A percentile compares a stretch with the other conserved stretches of the same genome.
These are phyloP conservation scores for Epinotia ramella DNA, from an alignment of 2,888 invertebrate genomes.

Conservation along the genomic window DNA sequence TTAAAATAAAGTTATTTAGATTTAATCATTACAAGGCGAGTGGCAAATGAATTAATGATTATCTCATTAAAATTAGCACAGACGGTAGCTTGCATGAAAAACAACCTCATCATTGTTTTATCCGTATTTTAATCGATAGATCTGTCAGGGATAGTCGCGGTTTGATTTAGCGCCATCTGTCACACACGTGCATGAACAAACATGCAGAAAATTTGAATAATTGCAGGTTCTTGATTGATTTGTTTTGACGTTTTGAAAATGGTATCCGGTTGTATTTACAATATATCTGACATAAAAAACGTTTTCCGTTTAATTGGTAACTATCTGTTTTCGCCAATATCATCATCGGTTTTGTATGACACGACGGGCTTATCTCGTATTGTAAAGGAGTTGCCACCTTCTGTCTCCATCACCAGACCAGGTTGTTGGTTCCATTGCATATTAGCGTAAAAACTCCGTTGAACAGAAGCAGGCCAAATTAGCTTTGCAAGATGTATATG, in stretches of 20 bases:
- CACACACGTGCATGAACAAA: conserved; percentile 2
- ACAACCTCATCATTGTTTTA: conserved; percentile 20
- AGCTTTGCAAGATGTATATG: no score
- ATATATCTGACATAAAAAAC: not conserved
- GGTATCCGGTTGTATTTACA: conserved; percentile 1
- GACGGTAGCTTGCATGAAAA: conserved; percentile 37
- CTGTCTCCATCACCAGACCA: no score
- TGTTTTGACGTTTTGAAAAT: not conserved
- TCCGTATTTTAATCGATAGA: conserved; percentile 19
- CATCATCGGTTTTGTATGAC: not conserved
- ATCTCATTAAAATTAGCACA: conserved; percentile 32
- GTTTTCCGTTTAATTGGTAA: not conserved
- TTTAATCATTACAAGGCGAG: conserved; percentile 33
- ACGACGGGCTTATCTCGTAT: no score
- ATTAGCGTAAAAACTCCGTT: no score
- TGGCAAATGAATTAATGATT: conserved; percentile 36
- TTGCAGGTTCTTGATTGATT: conserved; percentile 25
- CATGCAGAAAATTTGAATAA: conserved; percentile 15
- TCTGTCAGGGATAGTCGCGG: conserved; percentile 32
- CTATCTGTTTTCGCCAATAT: not conserved
- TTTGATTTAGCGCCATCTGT: conserved; percentile 26
- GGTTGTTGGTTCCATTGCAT: no score
- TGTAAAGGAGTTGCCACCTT: no score
- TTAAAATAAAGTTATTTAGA: conserved; percentile 41
- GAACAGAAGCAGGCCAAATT: no score